phyloP scores from a whole-genome alignment of 2,797 vertebrate genomes.

The Neoniphon sammara region DNA sequence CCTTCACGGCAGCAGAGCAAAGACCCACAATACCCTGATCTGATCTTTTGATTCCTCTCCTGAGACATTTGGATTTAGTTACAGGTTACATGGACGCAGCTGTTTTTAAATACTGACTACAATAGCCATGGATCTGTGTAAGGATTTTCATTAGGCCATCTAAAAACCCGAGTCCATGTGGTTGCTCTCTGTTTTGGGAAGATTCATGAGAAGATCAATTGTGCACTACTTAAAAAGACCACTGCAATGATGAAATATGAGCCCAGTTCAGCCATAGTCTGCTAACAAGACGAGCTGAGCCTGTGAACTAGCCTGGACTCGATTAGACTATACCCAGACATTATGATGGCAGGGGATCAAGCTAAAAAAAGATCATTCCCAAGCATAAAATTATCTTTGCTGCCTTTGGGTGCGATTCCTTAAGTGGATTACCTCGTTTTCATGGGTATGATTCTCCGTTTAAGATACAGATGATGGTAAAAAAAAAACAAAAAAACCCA shows the following conservation, averaged over 20 bases:
- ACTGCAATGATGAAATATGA: no score
- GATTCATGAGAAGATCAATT: background rate
- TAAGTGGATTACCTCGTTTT: constrained; percentile 9
- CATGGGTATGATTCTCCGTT: background rate
- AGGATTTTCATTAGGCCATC: background rate
- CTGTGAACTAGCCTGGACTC: constrained; percentile 3
- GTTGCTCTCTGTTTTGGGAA: background rate
- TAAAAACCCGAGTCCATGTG: background rate
- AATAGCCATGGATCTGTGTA: background rate
- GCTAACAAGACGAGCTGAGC: background rate
- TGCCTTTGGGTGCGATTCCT: constrained; percentile 2
- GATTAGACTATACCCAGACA: background rate
- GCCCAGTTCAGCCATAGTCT: no score
- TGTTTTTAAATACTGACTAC: background rate
- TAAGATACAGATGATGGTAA: background rate
- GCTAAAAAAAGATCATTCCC: background rate
- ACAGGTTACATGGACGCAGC: constrained; percentile 4
- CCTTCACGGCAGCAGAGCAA: constrained; percentile 6
- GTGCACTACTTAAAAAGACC: no score
- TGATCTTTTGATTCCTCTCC: constrained; percentile 4
- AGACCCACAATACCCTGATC: constrained; percentile 12
- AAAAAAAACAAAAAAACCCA: background rate
- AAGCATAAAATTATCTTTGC: background rate
- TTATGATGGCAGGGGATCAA: no score
- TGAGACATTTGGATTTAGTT: constrained; percentile 12